Percentiles rank a stretch among this genome's conserved stretches.
Evolutionary conservation across 2,113 vertebrate genomes (phyloP).

Genomic region (Gobius niger): DNA sequence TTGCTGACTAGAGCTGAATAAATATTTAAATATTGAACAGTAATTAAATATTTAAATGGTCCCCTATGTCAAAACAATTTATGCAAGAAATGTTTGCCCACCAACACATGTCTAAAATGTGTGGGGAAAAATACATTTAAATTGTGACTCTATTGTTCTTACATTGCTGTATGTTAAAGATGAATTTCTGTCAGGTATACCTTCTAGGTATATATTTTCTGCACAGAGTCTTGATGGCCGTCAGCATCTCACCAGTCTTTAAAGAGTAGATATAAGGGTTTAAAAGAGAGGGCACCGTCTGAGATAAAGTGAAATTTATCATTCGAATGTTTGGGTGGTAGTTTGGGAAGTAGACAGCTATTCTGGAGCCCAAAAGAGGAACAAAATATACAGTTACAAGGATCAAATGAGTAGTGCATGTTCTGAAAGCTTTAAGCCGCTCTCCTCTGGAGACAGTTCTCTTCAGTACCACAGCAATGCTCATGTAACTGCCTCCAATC

Average conservation of each 20-base stretch:
- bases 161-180: no score
- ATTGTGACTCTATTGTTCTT: no score
- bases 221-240: not conserved
- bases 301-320: conserved; percentile 52
- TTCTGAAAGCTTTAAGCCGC: conserved; percentile 58
- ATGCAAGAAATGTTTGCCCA: no score
- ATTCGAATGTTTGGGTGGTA: conserved; percentile 57
- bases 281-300: conserved; percentile 52
- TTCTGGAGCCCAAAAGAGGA: conserved; percentile 16
- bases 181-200: not conserved
- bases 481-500: conserved; percentile 32
- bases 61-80: no score
- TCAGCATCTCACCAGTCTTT: conserved; percentile 64
- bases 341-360: not conserved
- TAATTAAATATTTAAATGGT: no score
- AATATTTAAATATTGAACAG: no score
- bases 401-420: conserved; percentile 64
- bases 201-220: not conserved
- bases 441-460: conserved; percentile 46
- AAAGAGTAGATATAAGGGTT: conserved; percentile 67
- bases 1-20: no score
- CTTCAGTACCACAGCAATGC: conserved; percentile 36
- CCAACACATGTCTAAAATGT: no score
- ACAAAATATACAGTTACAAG: conserved; percentile 61
- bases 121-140: no score